Base-by-base conservation (phyloP, 2,113 vertebrate species). In the Tylochromis polylepis region DNA sequence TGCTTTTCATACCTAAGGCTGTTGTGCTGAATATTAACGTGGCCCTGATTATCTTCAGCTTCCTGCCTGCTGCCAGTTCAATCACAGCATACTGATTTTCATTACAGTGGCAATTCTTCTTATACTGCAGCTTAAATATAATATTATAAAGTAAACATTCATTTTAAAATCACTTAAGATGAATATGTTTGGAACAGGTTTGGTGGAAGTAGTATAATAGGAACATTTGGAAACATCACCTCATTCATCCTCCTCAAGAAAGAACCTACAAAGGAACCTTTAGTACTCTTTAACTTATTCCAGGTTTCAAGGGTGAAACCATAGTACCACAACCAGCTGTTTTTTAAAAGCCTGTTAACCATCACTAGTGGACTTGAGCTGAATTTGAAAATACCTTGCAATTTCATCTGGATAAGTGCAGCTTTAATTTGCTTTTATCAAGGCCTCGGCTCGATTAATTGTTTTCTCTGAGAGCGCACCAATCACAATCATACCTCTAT, bases 321-420 rank as follows among this genome's bases (percentile, higher is more conserved):
- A 53, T 8, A 77, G 46, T 51, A n/a, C 11, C 72, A 77, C 46
- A 53, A 53, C 27, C 72, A 77, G 46, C 10, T 77, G 38, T 46
- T 72, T 43, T 46, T 72, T 16, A 72, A 72, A 72, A 79, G 62
- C 85, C 90, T 77, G 62, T 88, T 46, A 90, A 75, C 65, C 46
- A 51, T 77, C 65, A 41, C 24, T 81, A 82, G 43, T 57, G 55
- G 59, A 14, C 38, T 81, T 82, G 49, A 55, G 59, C 18, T 87
- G 34, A 36, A 55, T 31, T 12, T n/a, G 46, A 77, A 81, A 80
- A 27, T n/a, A 46, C 11, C 11, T 60, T 7, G 78, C 51, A 34
- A 29, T 85, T 67, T 83, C n/a, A 38, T 83, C 15, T 2, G 11
- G 67, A 77, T 75, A 55, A 86, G 5, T 86, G 58, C 51, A 83